Conservation (phyloP, 2,888 invertebrate species). For the Callyntrura guangdongensis region DNA sequence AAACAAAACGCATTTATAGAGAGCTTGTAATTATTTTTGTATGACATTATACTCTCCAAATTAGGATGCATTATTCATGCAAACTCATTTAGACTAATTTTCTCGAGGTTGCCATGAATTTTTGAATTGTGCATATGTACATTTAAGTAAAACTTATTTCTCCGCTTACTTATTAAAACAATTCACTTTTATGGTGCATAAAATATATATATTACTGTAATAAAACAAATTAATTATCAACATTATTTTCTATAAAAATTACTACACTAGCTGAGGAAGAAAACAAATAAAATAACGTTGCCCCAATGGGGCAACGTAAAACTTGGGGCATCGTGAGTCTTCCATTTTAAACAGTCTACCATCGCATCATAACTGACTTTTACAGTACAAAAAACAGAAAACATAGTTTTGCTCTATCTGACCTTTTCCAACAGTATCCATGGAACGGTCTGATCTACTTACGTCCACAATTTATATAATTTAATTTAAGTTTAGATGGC, state of each 20-base stretch:
- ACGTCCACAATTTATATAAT: slow-evolving; percentile 25
- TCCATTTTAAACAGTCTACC: not conserved
- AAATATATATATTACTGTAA: no score
- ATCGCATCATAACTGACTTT: no score
- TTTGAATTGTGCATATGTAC: slow-evolving; percentile 24
- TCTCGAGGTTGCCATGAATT: slow-evolving; percentile 34
- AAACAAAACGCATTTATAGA: not conserved
- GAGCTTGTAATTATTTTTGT: not conserved
- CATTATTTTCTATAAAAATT: not conserved
- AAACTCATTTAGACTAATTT: slow-evolving; percentile 58
- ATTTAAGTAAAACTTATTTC: slow-evolving; percentile 31
- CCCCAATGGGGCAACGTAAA: not conserved
- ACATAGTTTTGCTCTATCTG: not conserved
- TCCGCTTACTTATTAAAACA: not conserved
- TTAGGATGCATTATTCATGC: slow-evolving; percentile 35
- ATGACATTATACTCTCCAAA: slow-evolving; percentile 25
- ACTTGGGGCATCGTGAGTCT: not conserved
- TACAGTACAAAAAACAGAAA: not conserved
- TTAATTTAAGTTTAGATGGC: slow-evolving; percentile 50
- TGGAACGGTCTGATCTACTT: slow-evolving; percentile 34
- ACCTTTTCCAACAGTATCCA: not conserved
- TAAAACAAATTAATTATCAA: not conserved
- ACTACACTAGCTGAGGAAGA: no score
- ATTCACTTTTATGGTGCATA: no score
- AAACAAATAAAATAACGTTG: no score